Conservation (phyloP, 2,113 vertebrate genomes). For the Aptenodytes forsteri region DNA sequence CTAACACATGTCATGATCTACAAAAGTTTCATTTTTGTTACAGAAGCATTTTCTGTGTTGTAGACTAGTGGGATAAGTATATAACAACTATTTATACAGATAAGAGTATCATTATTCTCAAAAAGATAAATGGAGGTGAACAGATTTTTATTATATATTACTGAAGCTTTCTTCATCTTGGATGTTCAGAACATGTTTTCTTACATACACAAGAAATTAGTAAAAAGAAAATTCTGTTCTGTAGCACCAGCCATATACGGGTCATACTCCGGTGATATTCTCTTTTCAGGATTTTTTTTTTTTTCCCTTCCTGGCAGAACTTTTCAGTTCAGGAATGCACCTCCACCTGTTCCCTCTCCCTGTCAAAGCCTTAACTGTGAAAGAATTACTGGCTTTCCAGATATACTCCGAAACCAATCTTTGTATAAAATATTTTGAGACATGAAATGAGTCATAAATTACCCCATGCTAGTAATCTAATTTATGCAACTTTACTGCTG, state of each 20-base stretch:
- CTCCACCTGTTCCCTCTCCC: neutral
- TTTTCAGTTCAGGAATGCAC: neutral
- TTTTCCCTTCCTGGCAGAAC: neutral
- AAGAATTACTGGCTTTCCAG: neutral
- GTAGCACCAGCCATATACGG: neutral
- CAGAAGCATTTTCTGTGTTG: neutral
- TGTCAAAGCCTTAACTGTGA: neutral
- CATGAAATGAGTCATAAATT: neutral
- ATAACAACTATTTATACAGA: neutral
- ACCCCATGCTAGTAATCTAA: neutral
- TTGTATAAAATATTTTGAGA: neutral
- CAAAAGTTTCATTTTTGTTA: neutral
- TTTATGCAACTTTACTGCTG: fast-evolving
- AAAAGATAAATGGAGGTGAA: neutral
- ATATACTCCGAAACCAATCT: neutral
- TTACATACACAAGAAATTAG: neutral
- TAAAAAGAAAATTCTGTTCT: neutral
- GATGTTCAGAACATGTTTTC: neutral
- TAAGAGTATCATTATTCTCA: neutral
- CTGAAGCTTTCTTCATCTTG: neutral
- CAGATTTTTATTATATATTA: neutral
- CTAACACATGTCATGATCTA: too few species aligned
- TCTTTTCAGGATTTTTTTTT: neutral
- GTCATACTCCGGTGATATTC: neutral
- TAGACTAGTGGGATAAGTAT: neutral